Evolutionary conservation across 1,140 invertebrate genomes (phyloP).

Genomic region (Drosophila baimaii): DNA sequence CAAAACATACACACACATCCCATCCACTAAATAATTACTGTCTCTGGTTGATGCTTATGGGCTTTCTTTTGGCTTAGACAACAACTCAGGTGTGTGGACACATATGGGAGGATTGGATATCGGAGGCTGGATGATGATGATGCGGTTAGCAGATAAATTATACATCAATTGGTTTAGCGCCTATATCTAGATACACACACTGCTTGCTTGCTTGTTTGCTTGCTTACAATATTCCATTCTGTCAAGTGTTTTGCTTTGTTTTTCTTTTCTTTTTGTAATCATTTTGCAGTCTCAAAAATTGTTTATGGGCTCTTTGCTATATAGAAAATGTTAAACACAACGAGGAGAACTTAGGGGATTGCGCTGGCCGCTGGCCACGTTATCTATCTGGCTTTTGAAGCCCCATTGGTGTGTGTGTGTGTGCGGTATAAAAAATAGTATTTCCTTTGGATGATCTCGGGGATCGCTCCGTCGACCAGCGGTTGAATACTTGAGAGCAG

Average conservation of each 20-base stretch:
- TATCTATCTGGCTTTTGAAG: constrained; percentile 36
- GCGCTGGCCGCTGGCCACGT: constrained; percentile 26
- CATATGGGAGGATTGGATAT: constrained; percentile 14
- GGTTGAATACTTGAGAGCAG: constrained; percentile 61
- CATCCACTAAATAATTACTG: constrained; percentile 45
- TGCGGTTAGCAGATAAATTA: constrained; percentile 26
- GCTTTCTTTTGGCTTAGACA: constrained; percentile 46
- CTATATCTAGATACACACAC: constrained; percentile 42
- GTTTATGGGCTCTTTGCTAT: constrained; percentile 70
- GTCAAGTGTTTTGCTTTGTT: constrained; percentile 43
- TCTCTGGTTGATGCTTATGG: constrained; percentile 39
- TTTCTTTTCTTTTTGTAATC: constrained; percentile 41
- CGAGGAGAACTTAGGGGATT: constrained; percentile 16
- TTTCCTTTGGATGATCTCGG: constrained; percentile 31
- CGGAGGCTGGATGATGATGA: constrained; percentile 15
- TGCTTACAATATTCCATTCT: constrained; percentile 39
- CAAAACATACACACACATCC: constrained; percentile 50
- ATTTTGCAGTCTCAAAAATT: constrained; percentile 82
- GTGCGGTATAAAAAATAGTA: constrained; percentile 54
- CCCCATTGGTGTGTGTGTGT: constrained; percentile 46
- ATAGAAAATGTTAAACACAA: constrained; percentile 28
- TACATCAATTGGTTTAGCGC: constrained; percentile 53
- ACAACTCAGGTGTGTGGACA: constrained; percentile 24
- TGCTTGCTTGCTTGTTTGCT: constrained; percentile 22
- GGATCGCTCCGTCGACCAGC: constrained; percentile 42